A percentile compares a stretch with the other conserved stretches of the same genome.
phyloP scores from a whole-genome alignment of 2,888 invertebrate species.

The Agelastica alni region DNA sequence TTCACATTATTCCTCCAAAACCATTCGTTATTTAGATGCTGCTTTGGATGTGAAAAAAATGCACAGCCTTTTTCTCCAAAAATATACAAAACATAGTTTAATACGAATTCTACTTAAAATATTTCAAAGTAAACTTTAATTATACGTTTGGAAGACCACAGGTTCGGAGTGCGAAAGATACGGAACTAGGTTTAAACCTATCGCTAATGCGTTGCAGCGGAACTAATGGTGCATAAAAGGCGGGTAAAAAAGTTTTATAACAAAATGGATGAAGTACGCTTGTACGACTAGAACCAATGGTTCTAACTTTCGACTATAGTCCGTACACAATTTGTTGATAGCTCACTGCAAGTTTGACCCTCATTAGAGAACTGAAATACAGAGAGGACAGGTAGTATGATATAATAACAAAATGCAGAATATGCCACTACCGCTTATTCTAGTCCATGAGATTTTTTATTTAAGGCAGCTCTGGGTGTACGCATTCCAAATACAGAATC shows the following conservation, averaged over 20 bases:
- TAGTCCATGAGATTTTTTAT: background rate
- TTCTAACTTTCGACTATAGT: too few relatives aligned
- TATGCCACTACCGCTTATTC: too few relatives aligned
- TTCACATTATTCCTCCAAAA: slow-evolving; percentile 35
- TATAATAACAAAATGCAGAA: too few relatives aligned
- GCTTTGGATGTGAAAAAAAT: slow-evolving; percentile 38
- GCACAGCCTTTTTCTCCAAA: slow-evolving; percentile 38
- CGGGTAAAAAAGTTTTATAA: too few relatives aligned
- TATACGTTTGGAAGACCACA: slow-evolving; percentile 3
- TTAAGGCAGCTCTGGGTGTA: background rate
- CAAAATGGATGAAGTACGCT: too few relatives aligned
- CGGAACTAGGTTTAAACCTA: background rate
- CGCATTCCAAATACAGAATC: background rate
- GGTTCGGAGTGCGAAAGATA: background rate
- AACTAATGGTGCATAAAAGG: too few relatives aligned
- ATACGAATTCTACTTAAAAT: slow-evolving; percentile 30
- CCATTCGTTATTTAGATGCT: slow-evolving; percentile 37
- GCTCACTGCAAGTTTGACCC: too few relatives aligned
- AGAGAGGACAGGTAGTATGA: too few relatives aligned
- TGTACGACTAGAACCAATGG: too few relatives aligned
- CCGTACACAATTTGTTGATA: too few relatives aligned
- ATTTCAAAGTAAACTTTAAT: slow-evolving; percentile 38
- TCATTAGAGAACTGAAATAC: too few relatives aligned
- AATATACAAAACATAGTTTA: slow-evolving; percentile 34
- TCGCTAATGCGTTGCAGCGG: background rate